phyloP scores from a whole-genome alignment of 1,140 invertebrate genomes.

The Aphelinus certus region DNA sequence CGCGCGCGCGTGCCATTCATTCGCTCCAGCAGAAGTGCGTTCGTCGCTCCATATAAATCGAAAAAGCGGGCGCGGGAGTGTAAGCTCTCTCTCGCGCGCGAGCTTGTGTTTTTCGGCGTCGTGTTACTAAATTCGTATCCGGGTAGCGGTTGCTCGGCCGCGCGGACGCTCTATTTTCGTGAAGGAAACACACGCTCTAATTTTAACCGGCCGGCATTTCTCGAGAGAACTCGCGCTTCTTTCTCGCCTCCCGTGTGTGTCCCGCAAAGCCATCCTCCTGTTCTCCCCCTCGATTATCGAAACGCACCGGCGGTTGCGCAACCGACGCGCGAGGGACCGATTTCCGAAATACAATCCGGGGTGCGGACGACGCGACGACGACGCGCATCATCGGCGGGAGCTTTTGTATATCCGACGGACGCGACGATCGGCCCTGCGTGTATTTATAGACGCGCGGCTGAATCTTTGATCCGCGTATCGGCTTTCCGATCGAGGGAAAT shows the following conservation, averaged over 20 bases:
- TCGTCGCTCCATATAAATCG: no score
- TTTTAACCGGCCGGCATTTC: conserved; percentile 57
- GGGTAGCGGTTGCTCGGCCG: conserved; percentile 50
- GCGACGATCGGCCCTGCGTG: no score
- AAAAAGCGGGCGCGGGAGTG: conserved; percentile 11
- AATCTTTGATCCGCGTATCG: conserved; percentile 12
- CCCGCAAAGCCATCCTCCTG: not conserved
- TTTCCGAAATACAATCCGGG: not conserved
- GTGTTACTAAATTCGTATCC: conserved; percentile 57
- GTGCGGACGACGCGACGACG: not conserved
- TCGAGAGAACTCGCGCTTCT: conserved; percentile 34
- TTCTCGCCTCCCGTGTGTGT: conserved; percentile 1
- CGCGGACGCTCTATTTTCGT: conserved; percentile 61
- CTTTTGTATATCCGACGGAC: not conserved
- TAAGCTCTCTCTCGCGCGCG: conserved; percentile 19
- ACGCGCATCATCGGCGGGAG: not conserved
- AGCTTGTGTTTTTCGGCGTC: conserved; percentile 26
- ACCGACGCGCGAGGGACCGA: not conserved
- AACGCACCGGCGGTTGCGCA: conserved; percentile 14
- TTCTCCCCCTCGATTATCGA: conserved; percentile 29
- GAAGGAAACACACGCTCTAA: conserved; percentile 59
- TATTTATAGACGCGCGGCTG: conserved; percentile 10
- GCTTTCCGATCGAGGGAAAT: conserved; percentile 5
- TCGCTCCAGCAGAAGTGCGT: no score
- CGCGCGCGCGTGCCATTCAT: no score